Base-by-base conservation (phyloP, 2,113 vertebrate genomes). In the Scophthalmus maximus region DNA sequence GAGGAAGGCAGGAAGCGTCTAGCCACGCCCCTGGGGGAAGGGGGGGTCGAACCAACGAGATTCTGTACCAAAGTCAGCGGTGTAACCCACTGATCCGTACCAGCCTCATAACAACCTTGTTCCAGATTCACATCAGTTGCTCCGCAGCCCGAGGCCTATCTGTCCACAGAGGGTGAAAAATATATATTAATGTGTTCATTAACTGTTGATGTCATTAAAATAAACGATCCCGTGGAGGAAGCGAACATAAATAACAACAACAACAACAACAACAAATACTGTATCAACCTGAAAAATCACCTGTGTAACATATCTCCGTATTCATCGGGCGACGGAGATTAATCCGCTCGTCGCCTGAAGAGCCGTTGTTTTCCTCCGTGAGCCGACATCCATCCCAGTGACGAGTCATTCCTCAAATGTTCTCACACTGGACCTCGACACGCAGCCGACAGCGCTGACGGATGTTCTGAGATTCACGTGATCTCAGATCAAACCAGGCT, bases 281-380 rank as follows among this genome's bases (percentile, higher is more conserved):
- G 22, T 23, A 47, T 57, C 20, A 76, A 38, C 8, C 53, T 50
- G 38, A 63, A 42, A 66, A 56, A 61, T 46, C 34, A 47, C 6
- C 20, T 17, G 32, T 40, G n/a, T 50, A 22, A 67, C 49, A 58
- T 50, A 42, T 53, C 10, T 25, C 36, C 26, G 47, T 68, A 29
- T 62, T 68, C 20, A 53, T n/a, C 44, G 32, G 23, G 25, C 2
- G 26, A 38, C 3, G 42, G 50, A 63, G 20, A 68, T 73, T 60
- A 59, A 68, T 69, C 50, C 42, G 53, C 60, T 77, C 25, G 53
- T 53, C 64, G 53, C 34, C 53, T 59, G 46, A 26, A 17, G 59
- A 42, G 63, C 49, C 40, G 38, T 50, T 71, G 68, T 77, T 53
- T 80, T 36, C 51, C 15, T 50, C 68, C 62, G 40, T 17, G 15